Evolutionary conservation across 2,888 invertebrate genomes (phyloP), one percentile per base, ranked within the genome.

Genomic region (Chrysolina haemoptera): DNA sequence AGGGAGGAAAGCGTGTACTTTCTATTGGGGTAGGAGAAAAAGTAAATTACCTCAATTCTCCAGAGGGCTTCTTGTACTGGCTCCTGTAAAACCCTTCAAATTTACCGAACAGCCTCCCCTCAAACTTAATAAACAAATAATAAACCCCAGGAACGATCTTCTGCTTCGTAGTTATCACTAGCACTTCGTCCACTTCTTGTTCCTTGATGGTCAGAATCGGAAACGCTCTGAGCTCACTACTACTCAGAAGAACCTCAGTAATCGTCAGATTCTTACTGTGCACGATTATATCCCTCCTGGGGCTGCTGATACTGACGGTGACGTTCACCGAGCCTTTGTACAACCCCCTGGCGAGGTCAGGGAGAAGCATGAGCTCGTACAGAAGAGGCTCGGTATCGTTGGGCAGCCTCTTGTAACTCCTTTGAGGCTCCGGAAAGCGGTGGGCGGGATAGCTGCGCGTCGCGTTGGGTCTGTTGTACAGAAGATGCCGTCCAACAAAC

Each of bases 51-150:
- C 82, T 81, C 22, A 63, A 70, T 43, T 67, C 68, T 64, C 80
- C 78, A 48, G 68, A 68, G 11, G 66, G 12, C 18, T 22, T 69
- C 22, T 76, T 78, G 79, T 95, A 92, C 6, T 88, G 89, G 78
- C 95, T 94, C 81, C 91, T 90, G 86, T 95, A 95, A 71, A 95
- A 90, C 14, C 95, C 95, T 63, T 92, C 91, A 80, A 93, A 91
- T 79, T 91, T 92, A 74, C 91, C 89, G 20, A 90, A 90, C 82
- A 94, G 88, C 73, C 88, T 89, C 0, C 95, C 95, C 76, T 87
- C 87, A 82, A 93, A 96, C 46, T 90, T 86, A 62, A 95, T 88
- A 66, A 86, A 84, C 53, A 95, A 85, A 59, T 89, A 87, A 84
- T 94, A 94, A 71, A 88, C 87, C 14, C 80, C 89, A 85, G 68